A percentile compares a stretch with the other conserved stretches of the same genome.
Conservation (phyloP, 2,797 vertebrate species). For the Girardinus metallicus region DNA sequence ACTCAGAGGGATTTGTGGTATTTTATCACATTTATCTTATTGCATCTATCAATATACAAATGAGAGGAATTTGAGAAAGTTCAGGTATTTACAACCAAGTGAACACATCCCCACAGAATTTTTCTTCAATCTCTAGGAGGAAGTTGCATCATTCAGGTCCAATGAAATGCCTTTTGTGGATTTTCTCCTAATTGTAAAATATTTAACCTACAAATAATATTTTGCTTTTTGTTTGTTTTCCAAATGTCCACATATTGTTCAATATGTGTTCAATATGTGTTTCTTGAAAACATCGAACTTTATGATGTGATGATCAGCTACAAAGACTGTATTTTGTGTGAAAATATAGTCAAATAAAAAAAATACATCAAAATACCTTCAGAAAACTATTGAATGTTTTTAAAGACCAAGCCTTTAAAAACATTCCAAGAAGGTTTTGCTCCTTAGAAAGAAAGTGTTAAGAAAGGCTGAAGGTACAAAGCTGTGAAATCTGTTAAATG, state of each 20-base stretch:
- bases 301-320: not conserved
- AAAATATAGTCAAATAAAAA: not conserved
- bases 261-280: not conserved
- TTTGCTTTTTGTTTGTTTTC: not conserved
- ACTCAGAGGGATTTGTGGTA: not conserved
- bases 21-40: not conserved
- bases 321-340: not conserved
- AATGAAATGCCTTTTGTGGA: not conserved
- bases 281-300: not conserved
- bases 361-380: not conserved
- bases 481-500: not conserved
- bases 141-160: not conserved
- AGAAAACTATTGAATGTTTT: not conserved
- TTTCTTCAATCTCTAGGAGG: not conserved
- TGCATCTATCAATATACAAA: not conserved
- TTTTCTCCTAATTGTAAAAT: not conserved
- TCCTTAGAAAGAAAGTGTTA: not conserved
- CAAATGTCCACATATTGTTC: not conserved
- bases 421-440: not conserved
- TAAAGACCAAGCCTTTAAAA: not conserved
- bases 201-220: not conserved
- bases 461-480: not conserved
- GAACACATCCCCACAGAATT: not conserved
- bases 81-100: slow-evolving; percentile 1
- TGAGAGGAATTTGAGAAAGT: not conserved